Conservation (phyloP, 1,140 invertebrate species). For the Drosophila insularis region DNA sequence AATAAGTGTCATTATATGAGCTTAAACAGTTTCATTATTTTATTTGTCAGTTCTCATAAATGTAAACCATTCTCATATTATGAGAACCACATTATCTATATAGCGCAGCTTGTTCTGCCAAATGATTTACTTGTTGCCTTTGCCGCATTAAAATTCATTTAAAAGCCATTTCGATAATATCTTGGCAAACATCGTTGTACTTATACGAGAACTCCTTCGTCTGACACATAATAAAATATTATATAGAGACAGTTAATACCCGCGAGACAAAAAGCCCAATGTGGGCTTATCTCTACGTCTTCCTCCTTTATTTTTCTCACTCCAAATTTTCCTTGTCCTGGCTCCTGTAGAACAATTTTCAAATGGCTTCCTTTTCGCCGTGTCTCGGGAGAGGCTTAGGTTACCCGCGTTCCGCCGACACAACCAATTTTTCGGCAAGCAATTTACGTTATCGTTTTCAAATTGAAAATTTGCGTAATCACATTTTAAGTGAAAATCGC, state of each 20-base stretch:
- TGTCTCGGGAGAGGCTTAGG: not conserved
- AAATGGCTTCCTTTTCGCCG: slow-evolving; percentile 44
- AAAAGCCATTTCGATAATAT: slow-evolving; percentile 27
- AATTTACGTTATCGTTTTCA: slow-evolving; percentile 78
- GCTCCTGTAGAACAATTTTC: slow-evolving; percentile 42
- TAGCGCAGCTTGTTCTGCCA: slow-evolving; percentile 2
- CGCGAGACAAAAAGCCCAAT: slow-evolving; percentile 51
- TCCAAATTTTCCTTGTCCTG: not conserved
- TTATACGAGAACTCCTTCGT: slow-evolving; percentile 18
- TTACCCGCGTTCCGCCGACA: not conserved
- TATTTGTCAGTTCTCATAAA: not conserved
- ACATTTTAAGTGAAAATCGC: slow-evolving; percentile 78
- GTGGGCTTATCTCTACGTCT: slow-evolving; percentile 18
- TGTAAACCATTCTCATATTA: slow-evolving; percentile 8
- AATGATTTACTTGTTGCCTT: not conserved
- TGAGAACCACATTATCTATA: slow-evolving; percentile 24
- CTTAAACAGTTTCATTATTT: not conserved
- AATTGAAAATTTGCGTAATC: slow-evolving; percentile 80
- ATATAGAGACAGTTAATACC: slow-evolving; percentile 48
- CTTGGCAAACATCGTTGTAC: not conserved
- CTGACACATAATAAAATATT: slow-evolving; percentile 43
- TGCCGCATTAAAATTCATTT: slow-evolving; percentile 26
- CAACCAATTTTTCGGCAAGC: slow-evolving; percentile 32
- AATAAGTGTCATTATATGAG: too few relatives aligned
- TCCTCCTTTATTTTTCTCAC: slow-evolving; percentile 7